Evolutionary conservation across 1,140 invertebrate genomes (phyloP).

Genomic region (Belonocnema kinseyi): DNA sequence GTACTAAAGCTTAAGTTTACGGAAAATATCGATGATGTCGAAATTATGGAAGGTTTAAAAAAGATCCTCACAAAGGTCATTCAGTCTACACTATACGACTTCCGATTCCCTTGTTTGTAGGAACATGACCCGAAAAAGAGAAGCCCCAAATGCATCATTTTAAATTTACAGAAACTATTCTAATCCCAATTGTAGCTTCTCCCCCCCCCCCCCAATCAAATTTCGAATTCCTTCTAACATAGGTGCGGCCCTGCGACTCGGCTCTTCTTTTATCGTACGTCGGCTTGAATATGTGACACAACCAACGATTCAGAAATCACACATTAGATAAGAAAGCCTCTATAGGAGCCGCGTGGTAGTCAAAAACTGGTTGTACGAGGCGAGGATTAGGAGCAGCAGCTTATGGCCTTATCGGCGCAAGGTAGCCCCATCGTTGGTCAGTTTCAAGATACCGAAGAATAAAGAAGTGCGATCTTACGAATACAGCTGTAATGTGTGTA

Average conservation of each 20-base stretch:
- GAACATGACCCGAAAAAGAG: background rate
- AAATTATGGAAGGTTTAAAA: background rate
- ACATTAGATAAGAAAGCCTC: constrained; percentile 2
- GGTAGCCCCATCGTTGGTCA: constrained; percentile 31
- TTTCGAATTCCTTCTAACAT: background rate
- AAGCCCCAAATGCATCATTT: too few species aligned
- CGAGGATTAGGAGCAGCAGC: constrained; percentile 34
- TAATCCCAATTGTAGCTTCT: too few species aligned
- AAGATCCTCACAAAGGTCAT: too few species aligned
- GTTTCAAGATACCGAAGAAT: constrained; percentile 16
- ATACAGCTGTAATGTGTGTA: too few species aligned
- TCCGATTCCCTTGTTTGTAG: background rate
- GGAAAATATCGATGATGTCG: constrained; percentile 1
- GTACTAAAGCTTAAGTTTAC: background rate
- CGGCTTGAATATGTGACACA: background rate
- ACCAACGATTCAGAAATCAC: constrained; percentile 3
- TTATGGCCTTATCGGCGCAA: constrained; percentile 36
- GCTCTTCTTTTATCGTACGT: background rate
- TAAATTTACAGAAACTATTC: too few species aligned
- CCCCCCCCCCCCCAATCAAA: too few species aligned
- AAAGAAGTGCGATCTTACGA: constrained; percentile 19
- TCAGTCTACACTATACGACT: background rate
- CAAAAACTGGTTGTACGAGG: constrained; percentile 40
- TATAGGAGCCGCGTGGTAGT: constrained; percentile 31
- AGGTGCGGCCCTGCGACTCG: background rate